Base-by-base conservation (phyloP, 2,113 vertebrate species). In the Oncorhynchus clarkii region DNA sequence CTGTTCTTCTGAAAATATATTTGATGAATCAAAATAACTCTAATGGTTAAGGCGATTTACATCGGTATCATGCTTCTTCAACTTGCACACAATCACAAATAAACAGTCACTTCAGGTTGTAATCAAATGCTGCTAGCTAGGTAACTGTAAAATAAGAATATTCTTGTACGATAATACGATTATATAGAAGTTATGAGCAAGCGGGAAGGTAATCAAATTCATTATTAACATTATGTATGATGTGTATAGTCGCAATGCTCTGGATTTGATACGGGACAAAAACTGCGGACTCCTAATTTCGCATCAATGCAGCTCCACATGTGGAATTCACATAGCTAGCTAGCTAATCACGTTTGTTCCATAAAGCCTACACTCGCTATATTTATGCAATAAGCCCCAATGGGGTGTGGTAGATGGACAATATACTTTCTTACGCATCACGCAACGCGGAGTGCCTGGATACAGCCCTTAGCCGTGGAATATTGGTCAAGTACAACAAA, bases 161-260 rank as follows among this genome's bases (percentile, higher is more conserved):
- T 26, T 67, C n/a, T 13, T 31, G 13, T 39, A 45, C 14, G 14
- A 69, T 45, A 69, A 8, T 68, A 68, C 1, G 3, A 31, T 68
- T 26, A 68, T 14, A 39, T 69, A 3, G 57, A n/a, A 80, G 75
- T 66, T 69, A 94, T 94, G 93, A 92, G 80, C 82, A 90, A 88
- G 31, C 86, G 82, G 81, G 88, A 90, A 78, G 90, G 93, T 92
- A 85, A 78, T 3, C 6, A 5, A 1, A 8, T 75, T 5, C 3
- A 39, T 34, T 18, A 51, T 60, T 16, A 22, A 14, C 18, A 16
- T 75, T 16, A 22, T 75, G 6, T 70, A 12, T 69, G 6, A 26
- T 66, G 64, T 66, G 20, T 66, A 13, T 39, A 67, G 5, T 16
- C 3, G 14, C 11, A 20, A 31, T 6, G 14, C 18, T 67, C 14